Percentiles rank a stretch among this genome's conserved stretches.
These are phyloP conservation scores for Euthynnus affinis DNA, from an alignment of 2,797 vertebrate genomes.

Conservation along the genomic window DNA sequence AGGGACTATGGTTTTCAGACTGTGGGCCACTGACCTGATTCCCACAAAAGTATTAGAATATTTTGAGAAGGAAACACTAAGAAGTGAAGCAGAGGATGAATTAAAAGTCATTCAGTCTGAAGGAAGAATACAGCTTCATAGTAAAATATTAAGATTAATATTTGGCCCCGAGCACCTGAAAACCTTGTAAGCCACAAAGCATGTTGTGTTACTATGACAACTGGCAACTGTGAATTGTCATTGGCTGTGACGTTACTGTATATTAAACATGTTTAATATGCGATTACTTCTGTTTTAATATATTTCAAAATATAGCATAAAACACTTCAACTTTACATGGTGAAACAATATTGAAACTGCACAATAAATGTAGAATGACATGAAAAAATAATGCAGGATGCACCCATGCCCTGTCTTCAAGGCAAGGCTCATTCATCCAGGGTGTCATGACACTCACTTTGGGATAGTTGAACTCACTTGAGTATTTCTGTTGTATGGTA, in stretches of 20 bases:
- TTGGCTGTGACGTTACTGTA: too few species aligned
- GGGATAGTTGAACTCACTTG: too few species aligned
- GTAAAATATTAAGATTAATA: background rate
- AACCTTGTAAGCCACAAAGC: too few species aligned
- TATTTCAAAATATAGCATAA: too few species aligned
- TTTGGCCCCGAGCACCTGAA: too few species aligned
- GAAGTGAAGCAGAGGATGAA: background rate
- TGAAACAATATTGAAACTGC: background rate
- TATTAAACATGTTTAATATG: too few species aligned
- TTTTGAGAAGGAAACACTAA: background rate
- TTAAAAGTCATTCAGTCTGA: background rate
- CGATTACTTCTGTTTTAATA: too few species aligned
- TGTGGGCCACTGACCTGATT: conserved; percentile 44
- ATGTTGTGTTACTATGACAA: background rate
- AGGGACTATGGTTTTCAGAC: conserved; percentile 32
- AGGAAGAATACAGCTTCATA: background rate
- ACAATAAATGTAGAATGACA: background rate
- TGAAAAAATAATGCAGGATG: background rate
- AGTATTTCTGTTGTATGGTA: too few species aligned
- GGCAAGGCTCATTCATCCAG: background rate
- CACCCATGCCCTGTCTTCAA: background rate
- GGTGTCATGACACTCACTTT: too few species aligned
- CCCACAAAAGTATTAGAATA: background rate
- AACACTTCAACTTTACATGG: too few species aligned
- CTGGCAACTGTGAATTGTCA: too few species aligned